phyloP scores from a whole-genome alignment of 2,888 invertebrate genomes.

The Macrosoma leucophasiata region DNA sequence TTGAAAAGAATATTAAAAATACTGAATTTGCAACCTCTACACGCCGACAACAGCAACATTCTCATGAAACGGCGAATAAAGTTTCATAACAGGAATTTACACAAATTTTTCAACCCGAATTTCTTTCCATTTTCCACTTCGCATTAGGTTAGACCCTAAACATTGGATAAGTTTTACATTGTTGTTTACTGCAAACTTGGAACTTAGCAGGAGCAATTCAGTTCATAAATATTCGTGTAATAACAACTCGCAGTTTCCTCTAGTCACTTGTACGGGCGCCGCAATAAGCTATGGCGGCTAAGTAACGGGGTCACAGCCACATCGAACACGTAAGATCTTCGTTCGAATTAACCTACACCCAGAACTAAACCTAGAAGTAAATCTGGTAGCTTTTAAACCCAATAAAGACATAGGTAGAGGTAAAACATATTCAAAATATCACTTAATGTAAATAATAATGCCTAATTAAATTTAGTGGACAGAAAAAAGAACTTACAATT shows the following conservation, averaged over 20 bases:
- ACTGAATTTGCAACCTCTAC: too few species aligned
- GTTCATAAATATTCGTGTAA: conserved; percentile 69
- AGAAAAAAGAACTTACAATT: too few species aligned
- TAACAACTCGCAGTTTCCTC: conserved; percentile 69
- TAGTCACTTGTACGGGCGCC: conserved; percentile 65
- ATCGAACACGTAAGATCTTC: too few species aligned
- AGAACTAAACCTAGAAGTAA: too few species aligned
- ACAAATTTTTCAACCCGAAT: conserved; percentile 51
- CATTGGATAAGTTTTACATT: conserved; percentile 66
- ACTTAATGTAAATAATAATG: too few species aligned
- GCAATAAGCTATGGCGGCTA: conserved; percentile 54
- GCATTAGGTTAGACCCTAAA: conserved; percentile 53
- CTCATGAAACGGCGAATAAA: conserved; percentile 40
- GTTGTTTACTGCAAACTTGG: conserved; percentile 69
- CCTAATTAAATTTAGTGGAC: too few species aligned
- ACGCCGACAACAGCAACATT: conserved; percentile 31
- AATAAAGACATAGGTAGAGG: too few species aligned
- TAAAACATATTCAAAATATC: too few species aligned
- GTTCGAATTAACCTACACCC: too few species aligned
- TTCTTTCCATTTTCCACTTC: conserved; percentile 51
- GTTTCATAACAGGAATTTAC: conserved; percentile 47
- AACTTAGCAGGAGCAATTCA: conserved; percentile 63
- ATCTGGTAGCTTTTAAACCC: too few species aligned
- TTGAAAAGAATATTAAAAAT: too few species aligned
- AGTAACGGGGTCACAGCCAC: too few species aligned